Evolutionary conservation across 2,797 vertebrate species (phyloP).

Genomic region (Gymnothorax reevesii): DNA sequence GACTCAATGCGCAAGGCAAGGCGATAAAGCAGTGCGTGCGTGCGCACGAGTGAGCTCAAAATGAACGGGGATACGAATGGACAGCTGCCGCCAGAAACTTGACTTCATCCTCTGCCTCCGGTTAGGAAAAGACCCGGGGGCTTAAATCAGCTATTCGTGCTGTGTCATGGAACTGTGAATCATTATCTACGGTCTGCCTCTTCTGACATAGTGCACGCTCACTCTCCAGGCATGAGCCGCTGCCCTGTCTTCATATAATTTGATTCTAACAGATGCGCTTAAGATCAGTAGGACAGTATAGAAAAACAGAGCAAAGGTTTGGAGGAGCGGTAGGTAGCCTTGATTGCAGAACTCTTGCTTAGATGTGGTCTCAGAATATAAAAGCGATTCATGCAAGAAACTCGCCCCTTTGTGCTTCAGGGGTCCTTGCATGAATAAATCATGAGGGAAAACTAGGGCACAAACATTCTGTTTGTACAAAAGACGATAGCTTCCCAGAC

Average conservation of each 20-base stretch:
- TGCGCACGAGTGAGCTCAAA: neutral
- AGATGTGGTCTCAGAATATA: neutral
- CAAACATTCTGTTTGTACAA: slow-evolving; percentile 1
- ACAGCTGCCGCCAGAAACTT: slow-evolving; percentile 32
- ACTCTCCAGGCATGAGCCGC: neutral
- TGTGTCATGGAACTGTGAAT: neutral
- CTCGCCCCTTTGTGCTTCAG: slow-evolving; percentile 28
- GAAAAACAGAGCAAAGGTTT: neutral
- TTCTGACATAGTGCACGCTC: neutral
- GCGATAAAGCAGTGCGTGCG: no score
- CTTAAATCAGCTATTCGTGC: neutral
- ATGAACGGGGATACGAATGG: slow-evolving; percentile 16
- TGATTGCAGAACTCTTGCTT: neutral
- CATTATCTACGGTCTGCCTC: neutral
- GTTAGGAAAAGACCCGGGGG: slow-evolving; percentile 3
- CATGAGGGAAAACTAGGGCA: slow-evolving; percentile 21
- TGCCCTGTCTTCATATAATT: neutral
- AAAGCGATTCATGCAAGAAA: neutral
- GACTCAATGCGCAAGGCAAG: no score
- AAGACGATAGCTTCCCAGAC: neutral
- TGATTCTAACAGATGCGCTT: neutral
- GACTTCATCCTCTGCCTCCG: slow-evolving; percentile 13
- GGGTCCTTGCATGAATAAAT: slow-evolving; percentile 34
- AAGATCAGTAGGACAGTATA: no score
- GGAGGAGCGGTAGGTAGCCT: neutral